Evolutionary conservation across 2,888 invertebrate genomes (phyloP), one percentile per base, ranked within the genome.

Genomic region (Cephus pulcher): DNA sequence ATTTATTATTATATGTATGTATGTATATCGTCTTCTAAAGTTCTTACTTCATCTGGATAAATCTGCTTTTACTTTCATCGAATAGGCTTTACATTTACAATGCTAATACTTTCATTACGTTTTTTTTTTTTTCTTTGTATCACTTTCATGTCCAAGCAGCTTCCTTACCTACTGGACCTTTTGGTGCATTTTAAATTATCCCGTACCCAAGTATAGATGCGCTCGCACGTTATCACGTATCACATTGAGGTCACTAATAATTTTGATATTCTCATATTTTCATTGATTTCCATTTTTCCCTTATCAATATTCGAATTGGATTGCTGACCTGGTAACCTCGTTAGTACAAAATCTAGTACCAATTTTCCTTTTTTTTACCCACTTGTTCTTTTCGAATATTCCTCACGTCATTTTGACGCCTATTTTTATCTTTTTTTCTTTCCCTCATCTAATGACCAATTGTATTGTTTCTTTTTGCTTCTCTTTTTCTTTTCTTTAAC

Each of bases 71-170:
- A 56, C 56, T 56, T 56, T 56, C 56, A 56, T 56, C 23, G 56
- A 56, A 56, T 56, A 56, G 56, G 23, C 56, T 56, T 56, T 56
- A 56, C 56, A 56, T 23, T 56, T 56, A 56, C 56, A 56, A 81
- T 56, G n/a, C 84, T 85, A 83, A 77, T 87, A 86, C 86, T 87
- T 87, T 87, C 87, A 83, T 81, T 56, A 56, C 9, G 15, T 56
- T 56, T 23, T 56, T 23, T 23, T 56, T 15, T 33, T 40, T 23
- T 40, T 77, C 69, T 77, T 80, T 76, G 82, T 84, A 85, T 86
- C 82, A 88, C 89, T 89, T 88, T 87, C 85, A 9, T 9, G 56
- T 9, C 23, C 9, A 56, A 56, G 56, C 9, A 56, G 40, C 40
- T 23, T 56, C 6, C 23, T 23, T 23, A 23, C 23, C 6, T 56